Evolutionary conservation across 2,113 vertebrate genomes (phyloP), one percentile per base, ranked within the genome.

Genomic region (Gasterosteus aculeatus): DNA sequence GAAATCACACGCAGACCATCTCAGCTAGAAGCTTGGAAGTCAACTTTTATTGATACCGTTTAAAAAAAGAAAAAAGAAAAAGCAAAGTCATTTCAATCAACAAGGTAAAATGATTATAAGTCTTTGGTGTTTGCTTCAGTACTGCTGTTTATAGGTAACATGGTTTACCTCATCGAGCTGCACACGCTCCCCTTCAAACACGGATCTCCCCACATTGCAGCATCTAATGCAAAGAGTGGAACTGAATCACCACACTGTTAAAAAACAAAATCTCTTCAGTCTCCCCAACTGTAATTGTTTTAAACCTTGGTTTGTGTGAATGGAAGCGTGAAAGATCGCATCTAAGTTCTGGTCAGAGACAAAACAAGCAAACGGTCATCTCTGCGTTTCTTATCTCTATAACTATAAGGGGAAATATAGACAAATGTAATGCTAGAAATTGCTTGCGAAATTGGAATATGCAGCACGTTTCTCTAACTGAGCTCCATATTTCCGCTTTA

Each of bases 41-140:
- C 85, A 89, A 93, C 82, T 85, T 94, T 95, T 95, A 95, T 94
- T 94, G 85, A 92, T 92, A 93, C 66, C 79, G 83, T 93, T 80
- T n/a, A n/a, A n/a, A 29, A 11, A 26, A 9, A 78, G 87, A 88
- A 91, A 73, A 35, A 26, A 47, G 6, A 49, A 51, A 46, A 18
- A 26, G 26, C 22, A 5, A 54, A 26, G 53, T 54, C 4, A 54
- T 51, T 51, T 88, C 72, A 87, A 87, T 72, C 61, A 77, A 78
- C 29, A 71, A 78, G 63, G 80, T 33, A 81, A 80, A 83, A 85
- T 74, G 70, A 87, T 79, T 79, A 80, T 71, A 88, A 60, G 78
- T 82, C 78, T 88, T 90, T 92, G 75, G 86, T 92, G 88, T 80
- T 85, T 87, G 90, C 83, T 88, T 87, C 87, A 83, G 85, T 87